Evolutionary conservation across 2,888 invertebrate species (phyloP).

Genomic region (Gymnoscelis rufifasciata): DNA sequence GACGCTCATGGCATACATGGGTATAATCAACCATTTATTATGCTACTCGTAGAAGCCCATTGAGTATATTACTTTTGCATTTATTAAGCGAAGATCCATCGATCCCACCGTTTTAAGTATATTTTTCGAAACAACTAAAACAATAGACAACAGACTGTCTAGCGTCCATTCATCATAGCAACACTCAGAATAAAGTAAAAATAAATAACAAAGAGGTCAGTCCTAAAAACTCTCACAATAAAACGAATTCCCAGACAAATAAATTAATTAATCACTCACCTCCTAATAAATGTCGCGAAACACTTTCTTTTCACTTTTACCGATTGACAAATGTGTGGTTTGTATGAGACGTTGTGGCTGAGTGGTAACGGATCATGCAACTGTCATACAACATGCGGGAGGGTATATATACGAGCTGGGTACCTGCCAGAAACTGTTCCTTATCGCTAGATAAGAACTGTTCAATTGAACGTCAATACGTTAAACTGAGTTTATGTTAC

Average conservation of each 20-base stretch:
- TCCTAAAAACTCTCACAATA: conserved; percentile 15
- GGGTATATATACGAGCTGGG: background rate
- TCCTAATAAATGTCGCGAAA: conserved; percentile 19
- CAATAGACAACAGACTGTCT: too few species aligned
- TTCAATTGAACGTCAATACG: background rate
- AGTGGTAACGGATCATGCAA: conserved; percentile 10
- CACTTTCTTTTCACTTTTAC: conserved; percentile 14
- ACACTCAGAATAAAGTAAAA: background rate
- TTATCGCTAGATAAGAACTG: conserved; percentile 3
- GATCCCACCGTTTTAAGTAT: too few species aligned
- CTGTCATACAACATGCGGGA: background rate
- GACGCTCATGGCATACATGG: too few species aligned
- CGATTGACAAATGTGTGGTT: conserved; percentile 11
- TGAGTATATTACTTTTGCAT: too few species aligned
- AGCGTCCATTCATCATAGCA: too few species aligned
- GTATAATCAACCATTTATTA: too few species aligned
- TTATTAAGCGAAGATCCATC: too few species aligned
- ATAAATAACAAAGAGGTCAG: conserved; percentile 4
- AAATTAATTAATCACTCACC: conserved; percentile 28
- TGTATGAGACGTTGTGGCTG: conserved; percentile 8
- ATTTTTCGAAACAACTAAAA: too few species aligned
- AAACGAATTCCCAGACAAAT: conserved; percentile 16
- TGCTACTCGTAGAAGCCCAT: too few species aligned
- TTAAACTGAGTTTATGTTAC: background rate
- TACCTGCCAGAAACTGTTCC: background rate